These are phyloP conservation scores for Malurus melanocephalus DNA, from an alignment of 2,113 vertebrate species.

Conservation along the genomic window DNA sequence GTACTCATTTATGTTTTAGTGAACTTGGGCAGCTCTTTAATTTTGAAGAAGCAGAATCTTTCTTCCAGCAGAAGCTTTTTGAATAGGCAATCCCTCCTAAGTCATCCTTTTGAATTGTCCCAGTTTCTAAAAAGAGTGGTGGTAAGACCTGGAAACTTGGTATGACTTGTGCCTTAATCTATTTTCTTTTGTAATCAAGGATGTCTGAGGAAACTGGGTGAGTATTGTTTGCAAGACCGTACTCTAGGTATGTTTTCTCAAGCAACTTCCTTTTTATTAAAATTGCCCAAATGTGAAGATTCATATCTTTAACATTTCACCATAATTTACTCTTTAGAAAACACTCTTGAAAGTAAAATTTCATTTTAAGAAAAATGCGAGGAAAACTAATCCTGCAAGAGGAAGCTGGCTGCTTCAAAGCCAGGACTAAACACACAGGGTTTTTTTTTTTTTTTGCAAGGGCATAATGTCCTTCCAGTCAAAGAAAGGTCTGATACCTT, in stretches of 20 bases:
- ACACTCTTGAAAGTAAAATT: neutral
- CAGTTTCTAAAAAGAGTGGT: neutral
- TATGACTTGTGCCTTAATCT: neutral
- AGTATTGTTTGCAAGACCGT: neutral
- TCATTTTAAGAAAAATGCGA: neutral
- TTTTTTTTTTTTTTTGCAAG: accelerated
- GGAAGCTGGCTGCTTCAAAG: neutral
- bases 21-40: neutral
- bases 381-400: neutral
- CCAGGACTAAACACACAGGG: neutral
- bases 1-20: neutral
- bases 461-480: neutral
- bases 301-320: neutral
- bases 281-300: neutral
- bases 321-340: neutral
- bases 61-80: neutral
- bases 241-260: neutral
- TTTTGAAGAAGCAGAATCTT: neutral
- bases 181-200: neutral
- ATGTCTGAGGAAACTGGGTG: neutral
- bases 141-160: neutral
- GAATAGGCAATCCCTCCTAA: neutral
- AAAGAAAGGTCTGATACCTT: neutral
- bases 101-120: neutral
- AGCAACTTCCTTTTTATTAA: neutral